These are phyloP conservation scores for Gila orcuttii DNA, from an alignment of 2,113 vertebrate species.

Conservation along the genomic window DNA sequence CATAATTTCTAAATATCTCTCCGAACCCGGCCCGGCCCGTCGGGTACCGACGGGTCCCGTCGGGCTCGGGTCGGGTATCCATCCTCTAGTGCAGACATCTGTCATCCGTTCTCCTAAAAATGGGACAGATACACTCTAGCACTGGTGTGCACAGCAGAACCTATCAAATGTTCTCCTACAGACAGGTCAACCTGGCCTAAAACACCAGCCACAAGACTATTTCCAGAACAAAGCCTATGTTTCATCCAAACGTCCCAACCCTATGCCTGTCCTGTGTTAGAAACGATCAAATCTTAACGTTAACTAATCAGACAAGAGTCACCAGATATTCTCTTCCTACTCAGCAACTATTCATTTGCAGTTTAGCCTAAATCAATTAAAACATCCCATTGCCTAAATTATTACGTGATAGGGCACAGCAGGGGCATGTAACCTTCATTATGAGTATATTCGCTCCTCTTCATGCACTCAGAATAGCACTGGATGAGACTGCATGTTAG, in stretches of 20 bases:
- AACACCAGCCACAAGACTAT: neutral
- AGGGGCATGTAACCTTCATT: conserved; percentile 3
- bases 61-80: too few species aligned
- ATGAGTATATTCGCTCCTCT: conserved; percentile 6
- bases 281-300: neutral
- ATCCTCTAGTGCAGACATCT: conserved; percentile 62
- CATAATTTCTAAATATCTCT: too few species aligned
- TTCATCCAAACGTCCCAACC: neutral
- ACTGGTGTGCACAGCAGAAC: conserved; percentile 51
- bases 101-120: conserved; percentile 42
- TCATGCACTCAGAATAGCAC: neutral
- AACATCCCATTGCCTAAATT: conserved; percentile 1
- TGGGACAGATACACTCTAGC: conserved; percentile 45
- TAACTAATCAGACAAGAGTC: too few species aligned
- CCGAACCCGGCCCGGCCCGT: too few species aligned
- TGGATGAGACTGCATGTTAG: conserved; percentile 19
- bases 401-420: conserved; percentile 6
- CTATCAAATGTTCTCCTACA: conserved; percentile 1
- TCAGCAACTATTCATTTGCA: neutral
- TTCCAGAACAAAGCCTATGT: neutral
- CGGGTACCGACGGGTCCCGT: too few species aligned
- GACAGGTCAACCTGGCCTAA: neutral
- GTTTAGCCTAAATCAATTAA: conserved; percentile 5
- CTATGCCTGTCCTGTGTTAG: neutral
- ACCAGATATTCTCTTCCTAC: conserved; percentile 15